Evolutionary conservation across 1,140 invertebrate genomes (phyloP).

Genomic region (Drosophila pallidifrons): DNA sequence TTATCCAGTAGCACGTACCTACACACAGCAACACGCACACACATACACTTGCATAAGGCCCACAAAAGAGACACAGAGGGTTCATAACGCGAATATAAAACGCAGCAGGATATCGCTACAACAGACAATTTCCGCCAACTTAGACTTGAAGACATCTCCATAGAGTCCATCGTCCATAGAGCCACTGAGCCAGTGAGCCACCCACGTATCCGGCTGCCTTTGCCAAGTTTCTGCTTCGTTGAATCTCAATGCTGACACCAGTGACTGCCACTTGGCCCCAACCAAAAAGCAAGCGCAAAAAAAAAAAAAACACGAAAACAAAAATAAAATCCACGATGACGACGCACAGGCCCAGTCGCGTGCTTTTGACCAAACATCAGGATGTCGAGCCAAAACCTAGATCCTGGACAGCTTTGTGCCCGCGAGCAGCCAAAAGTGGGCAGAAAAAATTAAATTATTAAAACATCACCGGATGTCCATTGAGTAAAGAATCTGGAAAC

Average conservation of each 20-base stretch:
- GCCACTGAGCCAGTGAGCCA: conserved; percentile 16
- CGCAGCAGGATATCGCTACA: conserved; percentile 83
- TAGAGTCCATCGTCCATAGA: conserved; percentile 12
- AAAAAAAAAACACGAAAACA: conserved; percentile 8
- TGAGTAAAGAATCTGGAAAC: conserved; percentile 61
- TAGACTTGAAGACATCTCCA: conserved; percentile 69
- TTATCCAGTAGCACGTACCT: conserved; percentile 50
- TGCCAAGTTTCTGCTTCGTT: conserved; percentile 78
- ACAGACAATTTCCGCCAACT: conserved; percentile 84
- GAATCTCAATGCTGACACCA: conserved; percentile 69
- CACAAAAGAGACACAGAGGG: conserved; percentile 34
- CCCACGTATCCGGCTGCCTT: conserved; percentile 72
- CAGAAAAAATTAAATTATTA: conserved; percentile 80
- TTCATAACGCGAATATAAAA: conserved; percentile 84
- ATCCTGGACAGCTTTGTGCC: conserved; percentile 33
- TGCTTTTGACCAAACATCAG: conserved; percentile 44
- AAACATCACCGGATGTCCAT: conserved; percentile 80
- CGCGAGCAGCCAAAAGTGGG: conserved; percentile 38
- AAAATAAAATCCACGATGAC: conserved; percentile 23
- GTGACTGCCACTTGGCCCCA: conserved; percentile 29
- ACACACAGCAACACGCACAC: conserved; percentile 9
- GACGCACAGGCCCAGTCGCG: conserved; percentile 39
- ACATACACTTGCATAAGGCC: neutral
- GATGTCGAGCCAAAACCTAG: conserved; percentile 11
- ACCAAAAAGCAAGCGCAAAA: neutral